These are phyloP conservation scores for Glareola pratincola DNA, from an alignment of 2,113 vertebrate species.

Conservation along the genomic window DNA sequence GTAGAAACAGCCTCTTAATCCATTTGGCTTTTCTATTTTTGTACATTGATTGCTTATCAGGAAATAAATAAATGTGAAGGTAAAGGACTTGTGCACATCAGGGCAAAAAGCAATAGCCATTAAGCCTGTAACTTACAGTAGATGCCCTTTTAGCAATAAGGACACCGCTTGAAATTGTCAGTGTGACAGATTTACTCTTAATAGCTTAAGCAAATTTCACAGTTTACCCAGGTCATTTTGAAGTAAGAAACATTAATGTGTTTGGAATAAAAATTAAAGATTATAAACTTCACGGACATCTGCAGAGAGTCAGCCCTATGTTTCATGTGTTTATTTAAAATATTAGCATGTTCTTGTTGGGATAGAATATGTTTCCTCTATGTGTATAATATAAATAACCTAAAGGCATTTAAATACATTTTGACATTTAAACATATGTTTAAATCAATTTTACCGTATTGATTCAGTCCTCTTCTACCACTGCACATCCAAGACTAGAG, in stretches of 20 bases:
- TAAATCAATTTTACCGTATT: not conserved
- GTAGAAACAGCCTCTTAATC: slow-evolving; percentile 17
- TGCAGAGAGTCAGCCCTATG: slow-evolving; percentile 23
- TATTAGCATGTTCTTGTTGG: slow-evolving; percentile 19
- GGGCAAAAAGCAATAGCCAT: slow-evolving; percentile 53
- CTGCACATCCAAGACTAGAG: not conserved
- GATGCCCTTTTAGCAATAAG: slow-evolving; percentile 56
- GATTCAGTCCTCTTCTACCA: not conserved
- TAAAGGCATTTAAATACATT: slow-evolving; percentile 20
- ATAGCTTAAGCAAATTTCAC: slow-evolving; percentile 68
- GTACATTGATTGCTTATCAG: slow-evolving; percentile 58
- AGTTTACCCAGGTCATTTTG: slow-evolving; percentile 59
- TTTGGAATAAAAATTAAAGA: slow-evolving; percentile 61
- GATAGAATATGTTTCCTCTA: not conserved
- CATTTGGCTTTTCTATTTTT: slow-evolving; percentile 47
- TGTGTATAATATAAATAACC: slow-evolving; percentile 19
- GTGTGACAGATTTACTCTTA: slow-evolving; percentile 61
- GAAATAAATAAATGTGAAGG: slow-evolving; percentile 56
- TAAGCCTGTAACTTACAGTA: slow-evolving; percentile 54
- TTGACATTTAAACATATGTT: slow-evolving; percentile 41
- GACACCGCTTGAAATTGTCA: slow-evolving; percentile 50
- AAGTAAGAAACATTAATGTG: slow-evolving; percentile 62
- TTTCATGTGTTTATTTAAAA: slow-evolving; percentile 44
- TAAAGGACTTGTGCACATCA: slow-evolving; percentile 47
- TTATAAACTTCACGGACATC: slow-evolving; percentile 56